A percentile compares a stretch with the other conserved stretches of the same genome.
Evolutionary conservation across 2,888 invertebrate genomes (phyloP).

Genomic region (Hirtodrosophila cameraria): DNA sequence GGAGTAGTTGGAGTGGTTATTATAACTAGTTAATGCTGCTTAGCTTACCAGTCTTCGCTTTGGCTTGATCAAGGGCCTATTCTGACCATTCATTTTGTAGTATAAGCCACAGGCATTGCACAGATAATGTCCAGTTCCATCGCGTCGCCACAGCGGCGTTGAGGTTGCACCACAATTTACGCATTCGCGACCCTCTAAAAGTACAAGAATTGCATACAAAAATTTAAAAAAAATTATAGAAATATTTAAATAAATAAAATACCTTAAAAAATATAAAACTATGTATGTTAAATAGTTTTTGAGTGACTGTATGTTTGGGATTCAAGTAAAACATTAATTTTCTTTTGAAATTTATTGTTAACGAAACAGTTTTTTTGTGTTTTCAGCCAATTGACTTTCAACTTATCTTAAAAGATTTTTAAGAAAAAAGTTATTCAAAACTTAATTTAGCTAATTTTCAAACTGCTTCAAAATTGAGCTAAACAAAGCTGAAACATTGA

Average conservation of each 20-base stretch:
- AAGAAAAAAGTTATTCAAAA: too few relatives aligned
- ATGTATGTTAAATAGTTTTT: neutral
- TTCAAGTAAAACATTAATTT: too few relatives aligned
- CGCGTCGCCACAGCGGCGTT: constrained; percentile 97
- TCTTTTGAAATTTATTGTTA: neutral
- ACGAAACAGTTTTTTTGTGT: too few relatives aligned
- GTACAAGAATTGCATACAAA: neutral
- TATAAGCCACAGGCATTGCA: constrained; percentile 99
- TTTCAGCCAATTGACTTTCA: too few relatives aligned
- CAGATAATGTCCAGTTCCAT: constrained; percentile 98
- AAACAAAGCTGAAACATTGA: too few relatives aligned
- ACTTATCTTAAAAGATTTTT: too few relatives aligned
- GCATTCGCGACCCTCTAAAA: constrained; percentile 97
- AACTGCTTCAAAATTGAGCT: too few relatives aligned
- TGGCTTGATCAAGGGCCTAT: constrained; percentile 99
- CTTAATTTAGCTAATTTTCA: too few relatives aligned
- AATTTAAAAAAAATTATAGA: constrained; percentile 6
- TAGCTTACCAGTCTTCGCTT: constrained; percentile 99
- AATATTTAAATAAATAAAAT: constrained; percentile 1
- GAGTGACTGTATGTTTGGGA: too few relatives aligned
- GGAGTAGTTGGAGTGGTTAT: too few relatives aligned
- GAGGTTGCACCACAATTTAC: constrained; percentile 99
- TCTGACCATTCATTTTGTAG: constrained; percentile 99
- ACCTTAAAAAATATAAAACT: neutral
- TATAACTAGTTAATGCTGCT: neutral